Conservation (phyloP, 2,888 invertebrate species). For the Magallana nippona region DNA sequence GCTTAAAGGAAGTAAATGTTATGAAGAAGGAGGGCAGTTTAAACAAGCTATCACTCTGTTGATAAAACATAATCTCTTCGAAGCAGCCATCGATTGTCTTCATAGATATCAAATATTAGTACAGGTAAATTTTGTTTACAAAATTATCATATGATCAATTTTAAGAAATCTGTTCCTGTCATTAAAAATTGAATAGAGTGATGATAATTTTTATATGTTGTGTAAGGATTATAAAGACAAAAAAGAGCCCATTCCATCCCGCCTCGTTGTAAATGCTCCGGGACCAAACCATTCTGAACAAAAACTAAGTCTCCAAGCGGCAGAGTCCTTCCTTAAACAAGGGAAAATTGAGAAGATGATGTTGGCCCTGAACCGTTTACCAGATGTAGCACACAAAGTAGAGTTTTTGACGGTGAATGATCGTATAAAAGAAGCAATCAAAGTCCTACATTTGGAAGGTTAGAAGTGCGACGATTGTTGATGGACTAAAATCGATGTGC, state of each 20-base stretch:
- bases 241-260: slow-evolving; percentile 53
- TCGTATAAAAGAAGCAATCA: slow-evolving; percentile 59
- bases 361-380: slow-evolving; percentile 63
- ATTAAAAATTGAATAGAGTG: no score
- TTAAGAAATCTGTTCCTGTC: no score
- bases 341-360: slow-evolving; percentile 61
- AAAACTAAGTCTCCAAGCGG: slow-evolving; percentile 65
- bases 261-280: slow-evolving; percentile 62
- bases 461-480: neutral
- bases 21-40: slow-evolving; percentile 67
- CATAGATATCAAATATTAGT: slow-evolving; percentile 61
- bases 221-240: slow-evolving; percentile 56
- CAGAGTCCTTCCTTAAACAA: slow-evolving; percentile 58
- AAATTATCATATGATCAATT: no score
- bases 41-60: slow-evolving; percentile 64
- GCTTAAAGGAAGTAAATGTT: slow-evolving; percentile 65
- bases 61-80: slow-evolving; percentile 64
- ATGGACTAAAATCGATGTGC: no score
- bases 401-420: slow-evolving; percentile 63
- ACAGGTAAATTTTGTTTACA: slow-evolving; percentile 47
- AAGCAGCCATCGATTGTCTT: slow-evolving; percentile 69
- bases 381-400: slow-evolving; percentile 58
- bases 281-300: slow-evolving; percentile 58
- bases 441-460: slow-evolving; percentile 60
- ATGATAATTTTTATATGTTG: neutral